Base-by-base conservation (phyloP, 2,888 invertebrate genomes). In the Epirrhoe tristata region DNA sequence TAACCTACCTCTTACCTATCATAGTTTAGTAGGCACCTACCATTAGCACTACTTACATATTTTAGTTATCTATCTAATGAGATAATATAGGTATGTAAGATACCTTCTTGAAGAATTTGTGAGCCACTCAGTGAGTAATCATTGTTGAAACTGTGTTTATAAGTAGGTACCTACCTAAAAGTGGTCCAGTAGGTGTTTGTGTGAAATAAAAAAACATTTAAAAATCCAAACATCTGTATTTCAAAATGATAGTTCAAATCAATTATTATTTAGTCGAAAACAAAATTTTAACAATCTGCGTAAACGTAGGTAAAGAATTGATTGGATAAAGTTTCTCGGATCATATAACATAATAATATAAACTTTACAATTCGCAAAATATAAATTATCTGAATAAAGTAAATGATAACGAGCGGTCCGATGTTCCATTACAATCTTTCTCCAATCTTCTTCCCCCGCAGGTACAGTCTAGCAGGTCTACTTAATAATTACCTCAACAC, bases 181-280 rank as follows among this genome's bases (percentile, higher is more conserved):
- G 24, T 24, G 3, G 3, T 24, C 24, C 3, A 24, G 24, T 24
- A 24, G 3, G 24, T 46, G 1, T n/a, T 46, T 46, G 14, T 14
- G 6, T 14, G 16, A 63, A 60, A 59, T 54, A 46, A 61, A 83
- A 82, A 78, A 67, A 76, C 74, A 77, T 74, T 74, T 81, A 83
- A 86, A 90, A 91, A 90, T 91, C 90, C 91, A 93, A 93, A 93
- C 91, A 91, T 93, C 86, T 93, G 91, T 93, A 92, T 86, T 92
- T 90, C 85, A 90, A 79, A 73, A 87, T 88, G 87, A 90, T 83
- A 89, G 80, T 90, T 88, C 82, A 89, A 90, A 90, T 91, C 86
- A 91, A 88, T 87, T 87, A 88, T 87, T 87, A 90, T 91, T 90
- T 86, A 88, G 91, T 93, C 88, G 88, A 90, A 82, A 93, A 91